Evolutionary conservation across 2,797 vertebrate genomes (phyloP), one percentile per base, ranked within the genome.

Genomic region (Syndactyla subalaris): DNA sequence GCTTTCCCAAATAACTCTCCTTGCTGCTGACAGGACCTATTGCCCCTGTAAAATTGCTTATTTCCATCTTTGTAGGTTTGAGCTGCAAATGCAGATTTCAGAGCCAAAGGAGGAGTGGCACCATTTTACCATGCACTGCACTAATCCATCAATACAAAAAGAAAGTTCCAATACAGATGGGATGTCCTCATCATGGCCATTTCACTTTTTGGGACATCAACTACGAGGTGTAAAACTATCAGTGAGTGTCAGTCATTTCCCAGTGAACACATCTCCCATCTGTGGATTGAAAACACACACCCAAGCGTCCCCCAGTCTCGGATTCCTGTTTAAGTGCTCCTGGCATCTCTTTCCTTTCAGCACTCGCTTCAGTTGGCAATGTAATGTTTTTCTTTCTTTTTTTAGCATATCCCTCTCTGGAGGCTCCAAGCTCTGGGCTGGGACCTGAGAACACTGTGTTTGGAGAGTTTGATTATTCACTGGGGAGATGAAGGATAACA

Each of bases 321-420:
- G 58, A 81, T 93, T 89, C 85, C 85, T 95, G 73, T 81, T 85
- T 39, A 88, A 95, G 80, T 74, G 80, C 85, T 95, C 89, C 87
- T 95, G 95, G 95, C 95, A 93, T 88, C 90, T 77, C 84, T 52
- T 61, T 77, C 75, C 66, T 95, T 91, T 95, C 92, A 95, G 78
- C 88, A 94, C 91, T 95, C 45, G 2, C 76, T 88, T 88, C 88
- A 94, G 51, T 38, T 95, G 94, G 88, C 95, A 96, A 21, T 19
- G 36, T 43, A 73, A 65, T 90, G 39, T 71, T 96, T 96, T 94
- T 84, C 85, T 96, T 92, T 93, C 94, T 85, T 90, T 94, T 89
- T 95, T 95, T 96, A 94, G 96, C 83, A 13, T 49, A 67, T 92
- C 63, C 45, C 70, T 85, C 70, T 93, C 0, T 4, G 73, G 87